A percentile compares a stretch with the other conserved stretches of the same genome.
These are phyloP conservation scores for Neofelis nebulosa DNA, from an alignment of 2,113 vertebrate genomes.

Conservation along the genomic window DNA sequence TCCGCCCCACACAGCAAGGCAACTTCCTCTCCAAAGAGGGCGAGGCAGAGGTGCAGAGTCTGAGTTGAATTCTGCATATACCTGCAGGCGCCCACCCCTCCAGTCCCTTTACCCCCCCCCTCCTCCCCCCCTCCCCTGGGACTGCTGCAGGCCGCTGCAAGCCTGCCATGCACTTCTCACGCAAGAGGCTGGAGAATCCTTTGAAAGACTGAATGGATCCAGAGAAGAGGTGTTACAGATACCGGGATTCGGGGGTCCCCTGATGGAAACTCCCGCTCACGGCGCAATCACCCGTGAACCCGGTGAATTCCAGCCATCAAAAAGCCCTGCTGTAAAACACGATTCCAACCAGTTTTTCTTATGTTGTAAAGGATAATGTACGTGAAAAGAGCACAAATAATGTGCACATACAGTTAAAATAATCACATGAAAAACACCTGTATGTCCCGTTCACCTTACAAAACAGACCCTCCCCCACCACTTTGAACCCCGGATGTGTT, in stretches of 20 bases:
- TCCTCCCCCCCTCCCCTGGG: rapidly evolving
- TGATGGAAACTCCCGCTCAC: not conserved
- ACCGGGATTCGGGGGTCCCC: not conserved
- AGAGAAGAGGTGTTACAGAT: not conserved
- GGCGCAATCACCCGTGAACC: not conserved
- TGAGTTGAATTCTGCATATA: not conserved
- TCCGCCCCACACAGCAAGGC: not conserved
- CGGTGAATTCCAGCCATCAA: not conserved
- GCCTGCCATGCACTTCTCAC: not conserved
- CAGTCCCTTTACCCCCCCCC: not conserved
- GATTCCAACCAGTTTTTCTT: not conserved
- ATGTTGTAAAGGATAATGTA: not conserved
- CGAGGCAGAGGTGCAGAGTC: not conserved
- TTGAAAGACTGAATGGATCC: not conserved
- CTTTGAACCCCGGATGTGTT: not conserved
- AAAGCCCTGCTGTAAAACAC: not conserved
- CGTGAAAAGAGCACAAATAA: not conserved
- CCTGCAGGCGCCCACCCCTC: rapidly evolving
- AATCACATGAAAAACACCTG: constrained; percentile 30
- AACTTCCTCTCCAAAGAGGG: not conserved
- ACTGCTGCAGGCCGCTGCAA: not conserved
- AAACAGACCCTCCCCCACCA: not conserved
- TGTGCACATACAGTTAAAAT: not conserved
- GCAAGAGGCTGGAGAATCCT: not conserved
- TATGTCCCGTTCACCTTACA: not conserved